phyloP scores from a whole-genome alignment of 1,140 invertebrate genomes.

The Drosophila sechellia region DNA sequence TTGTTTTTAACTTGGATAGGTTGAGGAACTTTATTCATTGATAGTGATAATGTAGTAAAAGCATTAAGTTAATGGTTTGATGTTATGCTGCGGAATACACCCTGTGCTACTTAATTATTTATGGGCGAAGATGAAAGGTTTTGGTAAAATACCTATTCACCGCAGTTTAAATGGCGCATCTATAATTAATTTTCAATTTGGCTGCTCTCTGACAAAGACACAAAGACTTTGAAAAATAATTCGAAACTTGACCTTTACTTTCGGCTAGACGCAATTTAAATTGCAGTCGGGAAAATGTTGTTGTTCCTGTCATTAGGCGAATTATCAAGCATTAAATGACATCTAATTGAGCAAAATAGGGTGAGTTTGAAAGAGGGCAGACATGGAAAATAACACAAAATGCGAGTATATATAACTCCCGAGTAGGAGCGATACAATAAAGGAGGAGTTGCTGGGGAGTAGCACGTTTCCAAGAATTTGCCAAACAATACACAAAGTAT shows the following conservation, averaged over 20 bases:
- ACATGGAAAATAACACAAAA: slow-evolving; percentile 17
- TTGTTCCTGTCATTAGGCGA: slow-evolving; percentile 36
- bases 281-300: slow-evolving; percentile 6
- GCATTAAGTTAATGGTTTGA: not conserved
- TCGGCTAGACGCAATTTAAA: slow-evolving; percentile 20
- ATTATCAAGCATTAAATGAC: slow-evolving; percentile 50
- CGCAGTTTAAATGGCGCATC: not conserved
- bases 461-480: slow-evolving; percentile 67
- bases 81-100: not conserved
- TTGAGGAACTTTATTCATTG: not conserved
- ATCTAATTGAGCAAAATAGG: slow-evolving; percentile 27
- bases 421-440: not conserved
- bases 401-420: not conserved
- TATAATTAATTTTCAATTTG: slow-evolving; percentile 1
- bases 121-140: not conserved
- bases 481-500: slow-evolving; percentile 50
- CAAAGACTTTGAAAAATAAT: not conserved
- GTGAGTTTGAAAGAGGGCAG: slow-evolving; percentile 14
- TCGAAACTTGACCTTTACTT: not conserved
- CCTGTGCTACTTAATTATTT: not conserved
- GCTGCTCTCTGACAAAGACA: not conserved
- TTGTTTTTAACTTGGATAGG: not conserved
- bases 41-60: not conserved
- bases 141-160: not conserved
- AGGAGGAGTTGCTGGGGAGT: slow-evolving; percentile 23